Evolutionary conservation across 2,888 invertebrate genomes (phyloP).

Genomic region (Cantharis flavilabris): DNA sequence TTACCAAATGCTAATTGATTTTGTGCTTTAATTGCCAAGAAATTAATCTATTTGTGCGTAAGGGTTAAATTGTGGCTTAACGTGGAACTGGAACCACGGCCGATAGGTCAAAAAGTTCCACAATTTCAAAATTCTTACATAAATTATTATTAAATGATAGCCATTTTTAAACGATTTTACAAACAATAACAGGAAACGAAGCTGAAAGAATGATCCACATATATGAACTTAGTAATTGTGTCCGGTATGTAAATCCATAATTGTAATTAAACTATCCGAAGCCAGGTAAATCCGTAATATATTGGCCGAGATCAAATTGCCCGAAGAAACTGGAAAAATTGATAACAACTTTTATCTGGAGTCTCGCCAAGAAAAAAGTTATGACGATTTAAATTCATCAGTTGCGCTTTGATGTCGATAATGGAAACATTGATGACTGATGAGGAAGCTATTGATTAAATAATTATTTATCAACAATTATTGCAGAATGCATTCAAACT

Average conservation of each 20-base stretch:
- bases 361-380: background rate
- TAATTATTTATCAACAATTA: background rate
- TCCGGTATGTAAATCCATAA: background rate
- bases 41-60: background rate
- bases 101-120: too few species aligned
- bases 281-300: too few species aligned
- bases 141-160: too few species aligned
- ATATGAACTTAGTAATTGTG: background rate
- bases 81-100: background rate
- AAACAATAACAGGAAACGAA: slow-evolving; percentile 1
- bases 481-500: background rate
- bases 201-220: background rate
- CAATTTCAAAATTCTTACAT: too few species aligned
- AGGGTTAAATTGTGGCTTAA: background rate
- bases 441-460: background rate
- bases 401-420: background rate
- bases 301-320: too few species aligned
- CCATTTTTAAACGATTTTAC: background rate
- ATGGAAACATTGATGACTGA: background rate
- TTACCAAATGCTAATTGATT: background rate
- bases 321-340: too few species aligned
- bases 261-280: background rate
- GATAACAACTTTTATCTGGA: background rate
- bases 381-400: background rate
- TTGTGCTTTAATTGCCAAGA: background rate